phyloP scores from a whole-genome alignment of 2,888 invertebrate species.

The Arctia plantaginis region DNA sequence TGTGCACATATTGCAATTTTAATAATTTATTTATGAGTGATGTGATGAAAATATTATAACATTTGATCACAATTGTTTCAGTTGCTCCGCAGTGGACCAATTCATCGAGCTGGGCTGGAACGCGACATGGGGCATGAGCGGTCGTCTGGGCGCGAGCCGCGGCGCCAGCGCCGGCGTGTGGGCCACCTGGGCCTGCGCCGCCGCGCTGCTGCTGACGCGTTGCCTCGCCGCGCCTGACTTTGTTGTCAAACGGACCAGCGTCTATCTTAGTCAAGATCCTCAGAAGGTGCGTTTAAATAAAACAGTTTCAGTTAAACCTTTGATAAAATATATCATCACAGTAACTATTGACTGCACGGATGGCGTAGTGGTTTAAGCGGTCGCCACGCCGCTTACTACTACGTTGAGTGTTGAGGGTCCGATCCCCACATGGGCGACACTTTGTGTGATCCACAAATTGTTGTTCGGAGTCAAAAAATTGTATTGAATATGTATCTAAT shows the following conservation, averaged over 20 bases:
- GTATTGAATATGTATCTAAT: not conserved
- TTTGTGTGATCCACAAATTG: too few species aligned
- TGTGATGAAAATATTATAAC: too few species aligned
- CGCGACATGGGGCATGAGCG: slow-evolving; percentile 67
- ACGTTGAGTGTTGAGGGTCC: too few species aligned
- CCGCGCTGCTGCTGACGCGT: slow-evolving; percentile 73
- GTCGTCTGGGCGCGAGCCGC: slow-evolving; percentile 66
- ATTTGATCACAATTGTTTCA: slow-evolving; percentile 36
- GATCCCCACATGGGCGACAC: too few species aligned
- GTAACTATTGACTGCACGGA: too few species aligned
- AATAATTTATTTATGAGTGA: not conserved
- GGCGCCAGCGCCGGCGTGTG: slow-evolving; percentile 74
- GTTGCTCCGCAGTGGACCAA: slow-evolving; percentile 74
- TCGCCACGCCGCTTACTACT: too few species aligned
- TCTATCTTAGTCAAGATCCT: slow-evolving; percentile 70
- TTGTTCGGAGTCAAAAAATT: not conserved
- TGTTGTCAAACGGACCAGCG: slow-evolving; percentile 66
- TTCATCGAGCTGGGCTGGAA: slow-evolving; percentile 65
- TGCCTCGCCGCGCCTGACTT: slow-evolving; percentile 80
- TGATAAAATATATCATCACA: not conserved
- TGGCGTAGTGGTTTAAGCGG: too few species aligned
- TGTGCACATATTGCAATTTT: not conserved
- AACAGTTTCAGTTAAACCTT: not conserved
- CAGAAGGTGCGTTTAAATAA: slow-evolving; percentile 58
- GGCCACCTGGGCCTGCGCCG: slow-evolving; percentile 76